Evolutionary conservation across 2,797 vertebrate genomes (phyloP), one percentile per base, ranked within the genome.

Genomic region (Kryptopterus vitreolus): DNA sequence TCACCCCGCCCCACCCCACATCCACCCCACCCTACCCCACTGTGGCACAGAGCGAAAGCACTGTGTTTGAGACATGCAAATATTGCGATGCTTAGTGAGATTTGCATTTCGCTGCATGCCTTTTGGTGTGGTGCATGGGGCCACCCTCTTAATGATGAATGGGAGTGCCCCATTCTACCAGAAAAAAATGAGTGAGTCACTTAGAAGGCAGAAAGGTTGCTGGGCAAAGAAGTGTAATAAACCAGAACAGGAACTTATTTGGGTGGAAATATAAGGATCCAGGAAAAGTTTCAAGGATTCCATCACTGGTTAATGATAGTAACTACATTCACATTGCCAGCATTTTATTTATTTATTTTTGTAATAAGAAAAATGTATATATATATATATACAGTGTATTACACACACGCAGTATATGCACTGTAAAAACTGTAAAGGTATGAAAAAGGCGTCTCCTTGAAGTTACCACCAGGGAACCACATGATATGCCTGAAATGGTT

Each of bases 91-190:
- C 38, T 26, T 57, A 52, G 22, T 31, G 18, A 13, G 33, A 81
- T 86, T 86, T 86, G 83, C 85, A 86, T 85, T 81, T 75, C 33
- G 38, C 68, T 81, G 72, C 77, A 62, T 63, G 77, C 63, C 55
- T 58, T 74, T 76, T 77, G 57, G 62, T 53, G 70, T 70, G 72
- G 68, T 73, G 61, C 78, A 76, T 76, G 59, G 78, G 78, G 76
- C 69, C 69, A 65, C 79, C 48, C 66, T 77, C 10, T 70, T 18
- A 13, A 70, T 52, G 75, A 77, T 82, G 68, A 72, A 80, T 78
- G 65, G 75, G 53, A 76, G 81, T 78, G 76, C 69, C 68, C 71
- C 59, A 7, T 13, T 84, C 59, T 68, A 79, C 55, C 24, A 16
- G 16, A 15, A 53, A 53, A n/a, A 46, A 58, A 77, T 62, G 46